Evolutionary conservation across 2,797 vertebrate genomes (phyloP).

Genomic region (Somateria mollissima): DNA sequence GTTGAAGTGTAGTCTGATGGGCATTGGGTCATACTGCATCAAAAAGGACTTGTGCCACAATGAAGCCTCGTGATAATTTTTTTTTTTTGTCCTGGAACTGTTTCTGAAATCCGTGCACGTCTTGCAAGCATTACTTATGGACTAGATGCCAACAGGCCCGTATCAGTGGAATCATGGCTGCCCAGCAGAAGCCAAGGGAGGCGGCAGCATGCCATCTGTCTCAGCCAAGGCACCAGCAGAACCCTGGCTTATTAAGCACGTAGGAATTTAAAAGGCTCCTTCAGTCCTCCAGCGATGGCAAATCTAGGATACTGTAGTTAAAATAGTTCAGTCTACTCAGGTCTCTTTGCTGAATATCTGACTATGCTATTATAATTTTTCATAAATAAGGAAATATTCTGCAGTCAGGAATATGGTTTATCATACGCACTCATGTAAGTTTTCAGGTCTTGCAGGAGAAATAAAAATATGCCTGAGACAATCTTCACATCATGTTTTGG

Average conservation of each 20-base stretch:
- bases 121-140: background rate
- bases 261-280: background rate
- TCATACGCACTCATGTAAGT: background rate
- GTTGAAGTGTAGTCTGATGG: background rate
- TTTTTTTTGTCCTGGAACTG: background rate
- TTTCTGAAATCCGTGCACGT: background rate
- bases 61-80: background rate
- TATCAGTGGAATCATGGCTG: background rate
- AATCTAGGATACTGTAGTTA: background rate
- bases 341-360: background rate
- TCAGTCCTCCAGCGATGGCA: background rate
- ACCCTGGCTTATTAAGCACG: fast-evolving
- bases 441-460: background rate
- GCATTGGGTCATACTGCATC: background rate
- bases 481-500: background rate
- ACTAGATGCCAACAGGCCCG: background rate
- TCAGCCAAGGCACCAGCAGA: background rate
- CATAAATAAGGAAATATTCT: background rate
- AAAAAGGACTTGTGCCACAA: background rate
- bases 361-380: background rate
- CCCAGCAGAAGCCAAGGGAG: background rate
- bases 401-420: background rate
- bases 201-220: background rate
- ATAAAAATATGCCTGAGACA: background rate
- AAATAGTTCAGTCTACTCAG: background rate